Conservation (phyloP, 2,113 vertebrate genomes). For the Macroglossus sobrinus region DNA sequence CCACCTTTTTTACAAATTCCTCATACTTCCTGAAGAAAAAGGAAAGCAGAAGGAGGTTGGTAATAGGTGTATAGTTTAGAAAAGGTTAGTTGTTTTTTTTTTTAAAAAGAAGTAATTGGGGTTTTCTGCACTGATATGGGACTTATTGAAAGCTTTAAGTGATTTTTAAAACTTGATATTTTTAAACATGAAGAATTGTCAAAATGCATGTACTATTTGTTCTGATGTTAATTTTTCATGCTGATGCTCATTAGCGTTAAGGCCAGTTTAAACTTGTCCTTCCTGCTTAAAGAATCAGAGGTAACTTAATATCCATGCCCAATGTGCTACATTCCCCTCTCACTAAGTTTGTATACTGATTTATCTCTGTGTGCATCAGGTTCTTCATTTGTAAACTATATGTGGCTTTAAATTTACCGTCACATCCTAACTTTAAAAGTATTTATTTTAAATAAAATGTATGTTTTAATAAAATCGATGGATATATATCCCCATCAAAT, state of each 20-base stretch:
- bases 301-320: not conserved
- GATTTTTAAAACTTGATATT: constrained; percentile 17
- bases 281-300: not conserved
- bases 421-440: not conserved
- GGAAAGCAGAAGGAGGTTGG: not conserved
- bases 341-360: not conserved
- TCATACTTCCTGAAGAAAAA: not conserved
- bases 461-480: not conserved
- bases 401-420: not conserved
- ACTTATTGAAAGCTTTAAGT: not conserved
- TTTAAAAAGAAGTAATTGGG: not conserved
- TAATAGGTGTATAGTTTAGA: not conserved
- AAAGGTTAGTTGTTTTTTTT: not conserved
- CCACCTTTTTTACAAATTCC: not conserved
- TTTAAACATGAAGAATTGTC: not conserved
- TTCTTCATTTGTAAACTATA: not conserved
- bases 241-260: not conserved
- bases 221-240: not conserved
- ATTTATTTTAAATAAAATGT: not conserved
- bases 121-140: not conserved
- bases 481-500: too few species aligned
- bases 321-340: not conserved
- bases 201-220: not conserved
- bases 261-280: not conserved
- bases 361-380: not conserved